Evolutionary conservation across 2,888 invertebrate species (phyloP).

Genomic region (Leptinotarsa rubiginosa): DNA sequence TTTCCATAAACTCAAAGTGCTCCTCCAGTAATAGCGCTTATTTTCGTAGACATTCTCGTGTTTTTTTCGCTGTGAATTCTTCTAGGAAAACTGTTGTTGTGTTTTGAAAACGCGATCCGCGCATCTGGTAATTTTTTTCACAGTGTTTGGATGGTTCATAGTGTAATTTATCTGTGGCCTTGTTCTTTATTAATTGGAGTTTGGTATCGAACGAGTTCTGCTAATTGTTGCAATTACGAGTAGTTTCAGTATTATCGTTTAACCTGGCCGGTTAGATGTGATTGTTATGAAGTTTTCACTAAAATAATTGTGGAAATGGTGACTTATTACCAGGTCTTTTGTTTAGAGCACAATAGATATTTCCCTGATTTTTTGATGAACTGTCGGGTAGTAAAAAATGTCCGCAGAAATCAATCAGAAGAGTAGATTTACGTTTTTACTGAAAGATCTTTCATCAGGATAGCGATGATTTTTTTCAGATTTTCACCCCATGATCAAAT

Average conservation of each 20-base stretch:
- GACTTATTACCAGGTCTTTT: too few species aligned
- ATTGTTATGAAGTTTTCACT: background rate
- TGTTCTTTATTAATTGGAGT: constrained; percentile 11
- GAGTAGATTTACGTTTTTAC: too few species aligned
- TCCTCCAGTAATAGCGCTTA: background rate
- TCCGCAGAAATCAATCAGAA: too few species aligned
- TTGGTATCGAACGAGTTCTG: constrained; percentile 7
- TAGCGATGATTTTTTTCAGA: too few species aligned
- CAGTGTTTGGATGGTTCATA: constrained; percentile 7
- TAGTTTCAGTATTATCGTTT: constrained; percentile 3
- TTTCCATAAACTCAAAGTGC: background rate
- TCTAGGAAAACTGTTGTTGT: background rate
- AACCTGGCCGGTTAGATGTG: background rate
- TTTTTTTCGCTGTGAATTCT: background rate
- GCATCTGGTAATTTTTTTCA: constrained; percentile 2
- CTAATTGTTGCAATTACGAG: background rate
- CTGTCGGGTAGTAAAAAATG: too few species aligned
- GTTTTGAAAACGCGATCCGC: too few species aligned
- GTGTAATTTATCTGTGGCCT: constrained; percentile 30
- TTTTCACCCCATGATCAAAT: too few species aligned
- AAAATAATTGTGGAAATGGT: background rate
- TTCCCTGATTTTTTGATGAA: too few species aligned
- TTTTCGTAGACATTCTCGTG: background rate
- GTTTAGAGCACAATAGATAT: too few species aligned
- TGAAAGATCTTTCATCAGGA: too few species aligned